Conservation (phyloP, 2,113 vertebrate species). For the Archilochus colubris region DNA sequence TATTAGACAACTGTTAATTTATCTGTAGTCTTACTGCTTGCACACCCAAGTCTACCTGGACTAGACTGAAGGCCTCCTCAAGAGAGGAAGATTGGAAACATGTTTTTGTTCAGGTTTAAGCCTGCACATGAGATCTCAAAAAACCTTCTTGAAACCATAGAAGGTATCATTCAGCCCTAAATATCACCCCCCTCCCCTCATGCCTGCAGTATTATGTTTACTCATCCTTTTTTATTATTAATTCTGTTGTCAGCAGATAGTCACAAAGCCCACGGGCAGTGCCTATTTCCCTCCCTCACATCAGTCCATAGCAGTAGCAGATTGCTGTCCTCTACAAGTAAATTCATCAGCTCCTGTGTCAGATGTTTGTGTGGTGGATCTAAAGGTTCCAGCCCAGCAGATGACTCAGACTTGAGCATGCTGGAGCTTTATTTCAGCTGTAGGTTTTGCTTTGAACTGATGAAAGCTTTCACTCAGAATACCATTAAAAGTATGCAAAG, state of each 20-base stretch:
- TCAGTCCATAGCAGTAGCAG: not conserved
- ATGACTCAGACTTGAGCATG: not conserved
- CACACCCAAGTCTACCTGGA: not conserved
- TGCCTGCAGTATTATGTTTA: not conserved
- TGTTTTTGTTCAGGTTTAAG: not conserved
- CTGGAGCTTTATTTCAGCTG: not conserved
- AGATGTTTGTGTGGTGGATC: constrained; percentile 6
- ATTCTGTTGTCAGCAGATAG: not conserved
- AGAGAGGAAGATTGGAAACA: not conserved
- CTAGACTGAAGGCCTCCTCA: not conserved
- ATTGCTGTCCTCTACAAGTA: not conserved
- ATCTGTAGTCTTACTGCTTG: not conserved
- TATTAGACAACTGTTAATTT: not conserved
- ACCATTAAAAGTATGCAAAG: not conserved
- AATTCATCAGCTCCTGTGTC: not conserved
- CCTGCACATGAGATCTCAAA: not conserved
- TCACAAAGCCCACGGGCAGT: not conserved
- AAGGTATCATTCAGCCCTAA: constrained; percentile 16
- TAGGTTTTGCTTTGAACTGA: not conserved
- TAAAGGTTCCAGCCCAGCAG: constrained; percentile 11
- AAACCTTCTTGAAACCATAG: not conserved
- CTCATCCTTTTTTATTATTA: constrained; percentile 2
- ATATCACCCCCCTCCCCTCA: not conserved
- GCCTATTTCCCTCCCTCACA: not conserved
- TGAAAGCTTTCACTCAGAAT: not conserved